Conservation (phyloP, 2,888 invertebrate species). For the Drosophila helvetica region DNA sequence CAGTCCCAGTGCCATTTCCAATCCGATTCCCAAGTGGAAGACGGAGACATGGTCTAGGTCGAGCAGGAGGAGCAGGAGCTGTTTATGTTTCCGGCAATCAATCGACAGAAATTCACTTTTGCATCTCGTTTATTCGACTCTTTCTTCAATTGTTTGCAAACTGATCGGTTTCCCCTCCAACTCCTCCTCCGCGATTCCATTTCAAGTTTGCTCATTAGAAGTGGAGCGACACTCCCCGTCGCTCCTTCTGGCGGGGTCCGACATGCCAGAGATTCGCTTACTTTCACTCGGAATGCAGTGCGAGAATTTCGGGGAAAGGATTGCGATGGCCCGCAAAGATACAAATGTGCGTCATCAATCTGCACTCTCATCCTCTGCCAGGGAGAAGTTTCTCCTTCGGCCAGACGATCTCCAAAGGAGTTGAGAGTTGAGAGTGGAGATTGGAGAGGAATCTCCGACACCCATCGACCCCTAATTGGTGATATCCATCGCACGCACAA, state of each 20-base stretch:
- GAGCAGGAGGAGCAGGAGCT: slow-evolving; percentile 39
- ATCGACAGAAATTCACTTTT: slow-evolving; percentile 60
- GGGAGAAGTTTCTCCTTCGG: slow-evolving; percentile 26
- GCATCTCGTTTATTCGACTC: slow-evolving; percentile 38
- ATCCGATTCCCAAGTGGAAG: slow-evolving; percentile 18
- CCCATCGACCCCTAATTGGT: slow-evolving; percentile 53
- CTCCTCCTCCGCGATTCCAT: slow-evolving; percentile 33
- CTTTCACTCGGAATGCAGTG: slow-evolving; percentile 63
- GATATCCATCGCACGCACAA: slow-evolving; percentile 62
- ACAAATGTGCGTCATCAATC: slow-evolving; percentile 43
- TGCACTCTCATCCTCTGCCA: slow-evolving; percentile 7
- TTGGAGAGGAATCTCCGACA: slow-evolving; percentile 35
- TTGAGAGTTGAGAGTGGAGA: not conserved
- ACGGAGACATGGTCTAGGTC: slow-evolving; percentile 41
- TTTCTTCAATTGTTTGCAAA: slow-evolving; percentile 65
- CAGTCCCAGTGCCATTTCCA: slow-evolving; percentile 1
- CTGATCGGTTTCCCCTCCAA: slow-evolving; percentile 50
- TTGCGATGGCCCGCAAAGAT: slow-evolving; percentile 44
- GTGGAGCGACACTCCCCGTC: slow-evolving; percentile 28
- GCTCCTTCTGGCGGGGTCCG: not conserved
- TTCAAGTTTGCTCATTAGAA: slow-evolving; percentile 55
- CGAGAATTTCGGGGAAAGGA: slow-evolving; percentile 55
- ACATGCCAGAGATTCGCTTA: slow-evolving; percentile 31
- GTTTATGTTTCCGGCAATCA: slow-evolving; percentile 77
- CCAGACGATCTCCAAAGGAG: not conserved